These are phyloP conservation scores for Coilia nasus DNA, from an alignment of 2,797 vertebrate genomes.

Conservation along the genomic window DNA sequence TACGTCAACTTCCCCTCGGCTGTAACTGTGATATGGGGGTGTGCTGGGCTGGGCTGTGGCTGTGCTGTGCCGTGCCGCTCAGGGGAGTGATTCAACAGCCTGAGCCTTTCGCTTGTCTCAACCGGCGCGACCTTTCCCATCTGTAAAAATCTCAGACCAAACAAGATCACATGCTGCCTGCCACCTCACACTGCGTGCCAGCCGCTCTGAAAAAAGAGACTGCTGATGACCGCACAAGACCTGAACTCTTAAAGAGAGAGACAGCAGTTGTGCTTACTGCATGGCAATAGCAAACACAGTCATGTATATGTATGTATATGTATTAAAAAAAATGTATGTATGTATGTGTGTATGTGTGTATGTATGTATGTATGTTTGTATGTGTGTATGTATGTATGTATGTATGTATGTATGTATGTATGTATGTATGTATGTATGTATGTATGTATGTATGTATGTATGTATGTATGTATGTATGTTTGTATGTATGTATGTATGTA, in stretches of 20 bases:
- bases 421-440: no score
- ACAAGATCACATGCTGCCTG: conserved; percentile 20
- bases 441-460: no score
- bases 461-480: no score
- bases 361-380: no score
- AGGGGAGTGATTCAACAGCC: conserved; percentile 33
- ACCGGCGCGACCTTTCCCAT: conserved; percentile 20
- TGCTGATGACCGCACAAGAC: neutral
- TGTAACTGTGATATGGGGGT: conserved; percentile 53
- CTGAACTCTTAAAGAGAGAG: neutral
- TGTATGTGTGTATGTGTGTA: no score
- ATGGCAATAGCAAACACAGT: neutral
- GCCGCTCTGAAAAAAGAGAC: neutral
- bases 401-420: no score
- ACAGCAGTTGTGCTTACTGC: neutral
- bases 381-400: no score
- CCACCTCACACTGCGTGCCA: conserved; percentile 11
- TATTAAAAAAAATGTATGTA: no score
- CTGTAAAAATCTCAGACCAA: conserved; percentile 15
- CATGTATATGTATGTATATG: neutral
- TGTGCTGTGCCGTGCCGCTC: conserved; percentile 31
- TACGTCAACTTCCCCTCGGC: conserved; percentile 57
- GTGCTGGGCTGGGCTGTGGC: neutral
- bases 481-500: no score
- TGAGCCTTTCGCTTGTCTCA: neutral